These are phyloP conservation scores for Beaufortia kweichowensis DNA, from an alignment of 2,113 vertebrate species.

Conservation along the genomic window DNA sequence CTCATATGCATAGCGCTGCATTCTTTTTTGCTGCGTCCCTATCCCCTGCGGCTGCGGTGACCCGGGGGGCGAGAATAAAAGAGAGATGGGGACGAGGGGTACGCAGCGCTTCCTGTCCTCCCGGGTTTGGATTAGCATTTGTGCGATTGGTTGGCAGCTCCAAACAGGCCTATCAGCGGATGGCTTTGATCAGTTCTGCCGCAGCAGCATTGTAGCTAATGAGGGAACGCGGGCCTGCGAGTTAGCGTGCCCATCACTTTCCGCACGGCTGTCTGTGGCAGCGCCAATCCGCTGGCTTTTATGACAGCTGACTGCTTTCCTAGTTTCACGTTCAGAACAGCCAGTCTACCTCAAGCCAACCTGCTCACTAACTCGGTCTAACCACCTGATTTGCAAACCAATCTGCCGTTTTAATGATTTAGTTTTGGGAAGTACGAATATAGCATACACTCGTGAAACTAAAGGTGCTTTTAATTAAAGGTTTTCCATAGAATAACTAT, in stretches of 20 bases:
- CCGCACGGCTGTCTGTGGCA: constrained; percentile 43
- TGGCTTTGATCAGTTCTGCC: constrained; percentile 54
- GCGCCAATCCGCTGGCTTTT: constrained; percentile 41
- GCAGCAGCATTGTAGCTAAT: constrained; percentile 52
- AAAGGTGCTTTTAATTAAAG: too few relatives aligned
- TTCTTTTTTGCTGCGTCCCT: constrained; percentile 28
- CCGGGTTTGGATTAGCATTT: constrained; percentile 51
- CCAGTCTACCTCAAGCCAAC: not conserved
- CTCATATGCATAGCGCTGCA: constrained; percentile 25
- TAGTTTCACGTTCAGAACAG: constrained; percentile 18
- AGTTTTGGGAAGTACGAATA: too few relatives aligned
- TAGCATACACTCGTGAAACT: too few relatives aligned
- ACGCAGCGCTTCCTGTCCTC: constrained; percentile 42
- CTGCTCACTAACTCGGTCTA: too few relatives aligned
- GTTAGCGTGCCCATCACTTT: constrained; percentile 41
- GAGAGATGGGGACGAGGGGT: constrained; percentile 21
- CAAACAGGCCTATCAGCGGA: constrained; percentile 54
- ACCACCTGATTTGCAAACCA: not conserved
- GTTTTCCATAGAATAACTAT: too few relatives aligned
- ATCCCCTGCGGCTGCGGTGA: constrained; percentile 30
- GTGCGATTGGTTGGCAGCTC: constrained; percentile 50
- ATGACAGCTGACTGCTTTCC: constrained; percentile 40
- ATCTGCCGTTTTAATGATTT: not conserved
- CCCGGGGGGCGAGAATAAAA: constrained; percentile 12
- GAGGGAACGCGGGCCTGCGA: constrained; percentile 38